Conservation (phyloP, 2,797 vertebrate species). For the Phrynocephalus guinanensis region DNA sequence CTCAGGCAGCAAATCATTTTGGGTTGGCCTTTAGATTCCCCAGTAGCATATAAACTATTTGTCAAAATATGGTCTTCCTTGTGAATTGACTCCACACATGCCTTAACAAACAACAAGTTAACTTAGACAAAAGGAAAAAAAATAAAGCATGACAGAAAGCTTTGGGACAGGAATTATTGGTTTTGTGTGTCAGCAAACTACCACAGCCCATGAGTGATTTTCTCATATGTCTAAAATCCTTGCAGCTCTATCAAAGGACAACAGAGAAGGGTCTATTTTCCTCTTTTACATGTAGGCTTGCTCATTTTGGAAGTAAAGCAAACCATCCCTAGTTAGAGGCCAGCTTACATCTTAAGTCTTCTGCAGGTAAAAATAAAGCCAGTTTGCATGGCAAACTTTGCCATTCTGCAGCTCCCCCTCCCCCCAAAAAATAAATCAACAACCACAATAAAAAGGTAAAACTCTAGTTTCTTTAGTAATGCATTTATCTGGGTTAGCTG, state of each 20-base stretch:
- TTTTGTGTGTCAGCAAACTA: background rate
- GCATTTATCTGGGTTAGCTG: background rate
- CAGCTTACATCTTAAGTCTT: background rate
- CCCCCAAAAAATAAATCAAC: background rate
- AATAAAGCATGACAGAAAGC: background rate
- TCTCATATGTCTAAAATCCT: background rate
- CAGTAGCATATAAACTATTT: background rate
- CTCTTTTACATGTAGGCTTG: background rate
- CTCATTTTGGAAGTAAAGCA: slow-evolving; percentile 17
- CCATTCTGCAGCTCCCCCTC: background rate
- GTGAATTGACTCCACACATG: background rate
- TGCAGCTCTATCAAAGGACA: background rate
- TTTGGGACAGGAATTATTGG: background rate
- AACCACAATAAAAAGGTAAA: background rate
- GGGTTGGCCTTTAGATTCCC: background rate
- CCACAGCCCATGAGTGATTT: background rate
- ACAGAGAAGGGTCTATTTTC: background rate
- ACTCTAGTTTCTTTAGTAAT: background rate
- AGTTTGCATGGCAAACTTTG: slow-evolving; percentile 8
- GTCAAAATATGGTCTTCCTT: background rate
- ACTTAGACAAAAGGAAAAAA: background rate
- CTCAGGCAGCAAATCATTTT: background rate
- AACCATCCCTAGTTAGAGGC: background rate
- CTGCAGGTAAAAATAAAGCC: background rate
- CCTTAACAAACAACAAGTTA: background rate